phyloP scores from a whole-genome alignment of 1,140 invertebrate species.

The Drosophila miranda region DNA sequence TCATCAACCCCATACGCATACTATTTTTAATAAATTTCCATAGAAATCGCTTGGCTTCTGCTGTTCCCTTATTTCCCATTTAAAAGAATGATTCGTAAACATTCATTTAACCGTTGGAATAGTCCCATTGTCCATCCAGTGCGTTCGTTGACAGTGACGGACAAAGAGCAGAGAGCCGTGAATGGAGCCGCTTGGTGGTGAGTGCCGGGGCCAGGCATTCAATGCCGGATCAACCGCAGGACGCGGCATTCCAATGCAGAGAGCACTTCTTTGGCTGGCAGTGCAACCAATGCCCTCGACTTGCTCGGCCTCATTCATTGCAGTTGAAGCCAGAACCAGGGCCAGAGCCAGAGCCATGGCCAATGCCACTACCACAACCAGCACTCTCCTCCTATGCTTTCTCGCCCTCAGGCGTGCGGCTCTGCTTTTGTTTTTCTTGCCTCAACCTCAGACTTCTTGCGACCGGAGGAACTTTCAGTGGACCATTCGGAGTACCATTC shows the following conservation, averaged over 20 bases:
- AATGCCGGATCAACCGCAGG: slow-evolving; percentile 44
- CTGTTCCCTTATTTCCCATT: slow-evolving; percentile 18
- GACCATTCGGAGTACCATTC: background rate
- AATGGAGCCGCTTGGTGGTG: background rate
- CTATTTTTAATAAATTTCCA: slow-evolving; percentile 33
- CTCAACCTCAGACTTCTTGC: slow-evolving; percentile 28
- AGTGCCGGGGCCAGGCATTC: slow-evolving; percentile 16
- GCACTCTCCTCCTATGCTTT: background rate
- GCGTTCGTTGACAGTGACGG: background rate
- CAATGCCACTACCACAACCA: slow-evolving; percentile 19
- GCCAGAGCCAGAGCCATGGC: slow-evolving; percentile 1
- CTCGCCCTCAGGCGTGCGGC: slow-evolving; percentile 17
- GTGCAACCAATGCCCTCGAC: slow-evolving; percentile 27
- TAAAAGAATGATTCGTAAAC: slow-evolving; percentile 48
- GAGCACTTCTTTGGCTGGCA: slow-evolving; percentile 1
- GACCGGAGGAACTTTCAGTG: slow-evolving; percentile 13
- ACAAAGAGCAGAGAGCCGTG: slow-evolving; percentile 17
- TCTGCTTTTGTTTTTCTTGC: slow-evolving; percentile 47
- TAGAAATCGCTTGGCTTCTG: slow-evolving; percentile 24
- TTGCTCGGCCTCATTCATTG: slow-evolving; percentile 20
- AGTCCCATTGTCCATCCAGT: slow-evolving; percentile 1
- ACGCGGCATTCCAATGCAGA: slow-evolving; percentile 44
- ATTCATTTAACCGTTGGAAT: slow-evolving; percentile 33
- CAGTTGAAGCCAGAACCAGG: slow-evolving; percentile 50
- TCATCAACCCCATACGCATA: slow-evolving; percentile 9